A percentile compares a stretch with the other conserved stretches of the same genome.
Conservation (phyloP, 2,888 invertebrate genomes). For the Microctonus brassicae region DNA sequence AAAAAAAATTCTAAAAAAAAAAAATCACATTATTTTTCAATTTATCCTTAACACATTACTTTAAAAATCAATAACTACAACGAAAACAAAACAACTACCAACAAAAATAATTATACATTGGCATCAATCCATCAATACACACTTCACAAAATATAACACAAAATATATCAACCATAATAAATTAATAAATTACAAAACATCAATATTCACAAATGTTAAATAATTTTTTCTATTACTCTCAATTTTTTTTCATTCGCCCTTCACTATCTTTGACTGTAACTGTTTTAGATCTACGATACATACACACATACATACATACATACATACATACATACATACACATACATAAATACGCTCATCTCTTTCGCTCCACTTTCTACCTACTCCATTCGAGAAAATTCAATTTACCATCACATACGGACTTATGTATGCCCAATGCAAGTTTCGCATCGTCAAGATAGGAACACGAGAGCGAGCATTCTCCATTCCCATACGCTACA, state of each 20-base stretch:
- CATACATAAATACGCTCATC: too few species aligned
- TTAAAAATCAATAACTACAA: too few species aligned
- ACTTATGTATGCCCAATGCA: conserved; percentile 45
- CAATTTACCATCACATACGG: conserved; percentile 48
- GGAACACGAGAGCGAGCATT: conserved; percentile 17
- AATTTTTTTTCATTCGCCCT: too few species aligned
- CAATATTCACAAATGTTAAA: not conserved
- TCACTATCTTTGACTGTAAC: not conserved
- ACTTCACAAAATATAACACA: too few species aligned
- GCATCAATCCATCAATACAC: too few species aligned
- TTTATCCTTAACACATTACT: too few species aligned
- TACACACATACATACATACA: not conserved
- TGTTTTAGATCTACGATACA: conserved; percentile 12
- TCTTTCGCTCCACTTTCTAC: not conserved
- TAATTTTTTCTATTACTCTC: too few species aligned
- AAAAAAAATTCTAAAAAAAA: too few species aligned
- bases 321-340: not conserved
- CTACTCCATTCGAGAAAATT: conserved; percentile 40
- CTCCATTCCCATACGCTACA: not conserved
- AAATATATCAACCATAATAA: too few species aligned
- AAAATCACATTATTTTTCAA: too few species aligned
- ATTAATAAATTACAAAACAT: not conserved
- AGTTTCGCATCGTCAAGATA: conserved; percentile 44
- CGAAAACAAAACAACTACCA: too few species aligned
- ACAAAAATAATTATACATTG: too few species aligned